Conservation (phyloP, 2,888 invertebrate genomes). For the Isotomurus palustris region DNA sequence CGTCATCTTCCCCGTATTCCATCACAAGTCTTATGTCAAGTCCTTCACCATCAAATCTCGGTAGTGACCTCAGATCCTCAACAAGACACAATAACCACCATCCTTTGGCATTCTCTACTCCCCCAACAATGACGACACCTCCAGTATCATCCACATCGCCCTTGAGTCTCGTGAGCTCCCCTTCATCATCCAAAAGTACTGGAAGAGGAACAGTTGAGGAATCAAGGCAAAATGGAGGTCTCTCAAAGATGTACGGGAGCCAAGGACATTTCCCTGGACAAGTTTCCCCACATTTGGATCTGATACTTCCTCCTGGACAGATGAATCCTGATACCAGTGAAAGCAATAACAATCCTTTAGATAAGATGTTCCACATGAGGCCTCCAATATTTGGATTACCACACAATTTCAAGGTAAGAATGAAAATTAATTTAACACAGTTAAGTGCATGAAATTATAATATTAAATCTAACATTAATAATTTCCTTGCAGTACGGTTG, state of each 20-base stretch:
- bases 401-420: constrained; percentile 52
- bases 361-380: constrained; percentile 27
- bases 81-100: constrained; percentile 3
- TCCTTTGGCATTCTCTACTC: no score
- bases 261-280: constrained; percentile 2
- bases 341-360: constrained; percentile 12
- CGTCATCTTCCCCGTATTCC: constrained; percentile 30
- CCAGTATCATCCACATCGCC: no score
- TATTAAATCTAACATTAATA: constrained; percentile 9
- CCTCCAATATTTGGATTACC: constrained; percentile 47
- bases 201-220: no score
- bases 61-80: no score
- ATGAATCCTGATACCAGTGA: constrained; percentile 15
- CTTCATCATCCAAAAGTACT: no score
- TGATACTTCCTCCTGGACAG: neutral
- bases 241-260: no score
- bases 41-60: no score
- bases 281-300: neutral
- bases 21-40: constrained; percentile 29
- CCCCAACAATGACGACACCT: no score
- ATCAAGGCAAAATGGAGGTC: no score
- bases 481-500: constrained; percentile 48
- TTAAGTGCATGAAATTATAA: neutral
- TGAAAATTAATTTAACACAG: neutral
- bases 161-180: no score